Evolutionary conservation across 1,140 invertebrate species (phyloP).

Genomic region (Lepidostoma basale): DNA sequence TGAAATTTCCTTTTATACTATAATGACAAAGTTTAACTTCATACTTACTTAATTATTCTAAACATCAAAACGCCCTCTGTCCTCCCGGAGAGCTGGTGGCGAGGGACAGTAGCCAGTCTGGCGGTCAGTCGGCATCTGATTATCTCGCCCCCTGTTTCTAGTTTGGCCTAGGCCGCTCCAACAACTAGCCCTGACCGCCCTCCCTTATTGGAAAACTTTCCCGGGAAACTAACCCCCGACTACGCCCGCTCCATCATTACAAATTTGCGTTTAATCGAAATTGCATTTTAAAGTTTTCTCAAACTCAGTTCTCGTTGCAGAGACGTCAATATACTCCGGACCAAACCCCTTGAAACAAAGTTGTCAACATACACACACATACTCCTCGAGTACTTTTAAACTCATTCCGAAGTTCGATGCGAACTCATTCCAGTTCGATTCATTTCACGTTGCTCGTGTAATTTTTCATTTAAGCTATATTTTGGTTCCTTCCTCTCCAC

Average conservation of each 20-base stretch:
- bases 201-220: slow-evolving; percentile 46
- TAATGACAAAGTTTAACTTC: slow-evolving; percentile 1
- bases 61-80: neutral
- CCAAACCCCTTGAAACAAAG: no score
- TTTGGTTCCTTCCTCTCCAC: no score
- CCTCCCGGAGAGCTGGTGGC: neutral
- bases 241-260: slow-evolving; percentile 39
- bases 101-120: slow-evolving; percentile 13
- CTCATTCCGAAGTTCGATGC: no score
- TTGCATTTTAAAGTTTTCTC: slow-evolving; percentile 46
- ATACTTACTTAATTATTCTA: slow-evolving; percentile 2
- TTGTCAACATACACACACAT: no score
- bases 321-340: neutral
- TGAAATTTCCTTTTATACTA: no score
- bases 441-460: no score
- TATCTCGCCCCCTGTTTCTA: slow-evolving; percentile 2
- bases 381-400: no score
- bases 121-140: slow-evolving; percentile 13
- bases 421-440: no score
- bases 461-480: no score
- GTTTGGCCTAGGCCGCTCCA: slow-evolving; percentile 26
- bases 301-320: neutral
- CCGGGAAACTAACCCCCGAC: slow-evolving; percentile 10
- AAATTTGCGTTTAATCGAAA: slow-evolving; percentile 46
- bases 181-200: slow-evolving; percentile 34